These are phyloP conservation scores for Dinomys branickii DNA, from an alignment of 2,113 vertebrate genomes.

Conservation along the genomic window DNA sequence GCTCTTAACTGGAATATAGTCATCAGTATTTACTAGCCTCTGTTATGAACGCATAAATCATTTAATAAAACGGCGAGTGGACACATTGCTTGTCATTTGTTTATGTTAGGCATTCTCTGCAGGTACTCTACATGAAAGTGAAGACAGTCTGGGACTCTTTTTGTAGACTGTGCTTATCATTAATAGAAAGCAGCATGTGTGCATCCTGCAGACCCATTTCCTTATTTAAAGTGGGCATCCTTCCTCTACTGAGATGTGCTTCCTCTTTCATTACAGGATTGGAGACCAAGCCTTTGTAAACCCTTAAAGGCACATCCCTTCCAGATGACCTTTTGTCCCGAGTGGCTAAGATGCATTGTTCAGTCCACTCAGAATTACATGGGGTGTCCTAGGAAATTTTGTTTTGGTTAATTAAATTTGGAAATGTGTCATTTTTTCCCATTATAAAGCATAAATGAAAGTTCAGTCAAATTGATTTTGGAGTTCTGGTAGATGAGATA, in stretches of 20 bases:
- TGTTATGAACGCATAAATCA: constrained; percentile 82
- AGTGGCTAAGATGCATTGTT: constrained; percentile 86
- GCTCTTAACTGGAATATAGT: constrained; percentile 74
- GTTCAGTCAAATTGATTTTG: constrained; percentile 60
- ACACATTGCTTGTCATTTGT: constrained; percentile 83
- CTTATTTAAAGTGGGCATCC: constrained; percentile 94
- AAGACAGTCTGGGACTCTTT: constrained; percentile 76
- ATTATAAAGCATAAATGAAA: constrained; percentile 83
- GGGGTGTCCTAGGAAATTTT: constrained; percentile 84
- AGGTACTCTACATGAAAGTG: constrained; percentile 84
- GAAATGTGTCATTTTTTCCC: constrained; percentile 84
- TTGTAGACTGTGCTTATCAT: constrained; percentile 87
- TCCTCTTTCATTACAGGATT: constrained; percentile 88
- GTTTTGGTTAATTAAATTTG: constrained; percentile 86
- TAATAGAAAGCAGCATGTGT: constrained; percentile 93
- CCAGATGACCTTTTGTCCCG: constrained; percentile 90
- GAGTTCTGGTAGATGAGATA: constrained; percentile 69
- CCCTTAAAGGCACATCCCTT: constrained; percentile 90
- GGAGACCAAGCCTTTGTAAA: constrained; percentile 89
- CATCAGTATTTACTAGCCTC: constrained; percentile 78
- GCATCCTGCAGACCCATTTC: constrained; percentile 92
- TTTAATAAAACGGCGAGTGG: constrained; percentile 70
- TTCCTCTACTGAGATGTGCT: constrained; percentile 90
- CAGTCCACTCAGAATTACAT: constrained; percentile 82
- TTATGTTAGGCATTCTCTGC: constrained; percentile 80